Evolutionary conservation across 2,113 vertebrate genomes (phyloP), one percentile per base, ranked within the genome.

Genomic region (Myrmecobius fasciatus): DNA sequence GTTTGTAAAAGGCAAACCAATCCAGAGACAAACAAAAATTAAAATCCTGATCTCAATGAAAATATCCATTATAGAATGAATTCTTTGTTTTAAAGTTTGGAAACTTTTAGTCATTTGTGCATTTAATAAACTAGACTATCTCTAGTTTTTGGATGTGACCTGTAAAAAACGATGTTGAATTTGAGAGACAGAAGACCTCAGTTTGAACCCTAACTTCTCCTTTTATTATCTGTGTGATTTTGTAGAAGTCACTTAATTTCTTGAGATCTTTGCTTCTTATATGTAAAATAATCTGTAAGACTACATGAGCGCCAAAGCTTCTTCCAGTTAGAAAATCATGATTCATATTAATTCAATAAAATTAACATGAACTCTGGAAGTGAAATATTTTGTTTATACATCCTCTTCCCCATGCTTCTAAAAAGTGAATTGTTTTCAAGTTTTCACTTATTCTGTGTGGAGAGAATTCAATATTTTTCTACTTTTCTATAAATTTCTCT

Each of bases 111-210:
- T 89, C 75, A 95, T 92, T 91, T 97, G 28, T 49, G 10, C 26
- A 89, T 90, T 94, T 92, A 89, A 83, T 60, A 91, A 91, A 53
- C 28, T 53, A 75, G 48, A 91, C 1, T 26, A 54, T 96, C n/a
- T 90, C 67, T 91, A n/a, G 26, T 93, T 47, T 83, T 52, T 94
- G 96, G 67, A 93, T 36, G 8, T 60, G 25, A 52, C 43, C 94
- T 47, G 60, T 46, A 75, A 93, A 95, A 96, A 96, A 90, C 92
- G 92, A 89, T n/a, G 36, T n/a, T 75, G 60, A 17, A n/a, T 75
- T 75, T 75, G 0, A 31, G 31, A 67, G 14, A n/a, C 31, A n/a
- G 31, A n/a, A n/a, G 60, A n/a, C 4, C 60, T n/a, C 12, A 75
- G 14, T 75, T 20, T 75, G 36, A 75, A n/a, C 60, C 36, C 36